phyloP scores from a whole-genome alignment of 37 sponge, comb jelly and placozoan genomes.

The Ianthella basta region DNA sequence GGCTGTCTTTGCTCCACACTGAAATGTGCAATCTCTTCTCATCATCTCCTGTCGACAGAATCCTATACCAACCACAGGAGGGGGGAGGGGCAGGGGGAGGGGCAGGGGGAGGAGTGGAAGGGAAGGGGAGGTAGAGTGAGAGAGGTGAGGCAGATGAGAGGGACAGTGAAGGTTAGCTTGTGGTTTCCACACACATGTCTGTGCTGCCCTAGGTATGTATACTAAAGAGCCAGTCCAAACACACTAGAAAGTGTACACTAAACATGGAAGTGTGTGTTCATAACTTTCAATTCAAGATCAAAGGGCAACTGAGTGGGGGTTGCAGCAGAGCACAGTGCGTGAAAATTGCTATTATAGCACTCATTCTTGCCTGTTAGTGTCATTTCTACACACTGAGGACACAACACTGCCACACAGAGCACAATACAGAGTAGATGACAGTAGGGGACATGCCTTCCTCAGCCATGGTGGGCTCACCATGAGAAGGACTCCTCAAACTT shows the following conservation, averaged over 20 bases:
- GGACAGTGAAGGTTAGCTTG: no score
- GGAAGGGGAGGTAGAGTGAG: neutral
- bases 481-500: slow-evolving; percentile 71
- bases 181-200: neutral
- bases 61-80: slow-evolving; percentile 18
- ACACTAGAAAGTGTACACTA: neutral
- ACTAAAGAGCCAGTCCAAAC: no score
- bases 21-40: slow-evolving; percentile 64
- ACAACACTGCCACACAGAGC: no score
- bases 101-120: neutral
- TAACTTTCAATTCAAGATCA: no score
- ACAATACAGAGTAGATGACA: no score
- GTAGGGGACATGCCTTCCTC: neutral
- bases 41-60: slow-evolving; percentile 48
- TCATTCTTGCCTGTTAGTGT: no score
- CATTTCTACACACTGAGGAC: no score
- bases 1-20: slow-evolving; percentile 56
- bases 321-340: no score
- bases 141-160: neutral
- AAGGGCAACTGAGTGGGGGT: no score
- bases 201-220: no score
- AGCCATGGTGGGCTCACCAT: slow-evolving; percentile 35
- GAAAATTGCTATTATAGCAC: no score
- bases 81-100: slow-evolving; percentile 23
- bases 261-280: neutral